Conservation (phyloP, 2,113 vertebrate genomes). For the Stegostoma tigrinum region DNA sequence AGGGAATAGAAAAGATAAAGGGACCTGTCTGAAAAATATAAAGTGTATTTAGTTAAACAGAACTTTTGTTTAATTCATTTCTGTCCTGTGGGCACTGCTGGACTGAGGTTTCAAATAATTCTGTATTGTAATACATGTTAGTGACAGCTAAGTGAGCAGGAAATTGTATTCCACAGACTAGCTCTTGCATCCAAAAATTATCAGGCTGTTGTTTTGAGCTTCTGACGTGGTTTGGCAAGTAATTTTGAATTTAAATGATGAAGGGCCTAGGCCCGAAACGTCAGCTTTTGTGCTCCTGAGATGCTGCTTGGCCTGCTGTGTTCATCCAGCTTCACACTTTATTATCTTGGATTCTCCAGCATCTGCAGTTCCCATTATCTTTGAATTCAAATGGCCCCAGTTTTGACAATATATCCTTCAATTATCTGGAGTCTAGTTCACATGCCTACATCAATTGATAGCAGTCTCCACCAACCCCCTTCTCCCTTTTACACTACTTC, state of each 20-base stretch:
- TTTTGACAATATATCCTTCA: neutral
- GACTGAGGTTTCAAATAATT: slow-evolving; percentile 15
- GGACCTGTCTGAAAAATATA: slow-evolving; percentile 19
- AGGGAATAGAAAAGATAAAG: slow-evolving; percentile 19
- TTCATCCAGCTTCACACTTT: too few relatives aligned
- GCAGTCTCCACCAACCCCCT: neutral
- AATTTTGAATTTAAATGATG: neutral
- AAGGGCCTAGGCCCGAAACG: too few relatives aligned
- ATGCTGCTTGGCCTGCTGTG: too few relatives aligned
- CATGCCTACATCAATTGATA: neutral
- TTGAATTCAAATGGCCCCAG: neutral
- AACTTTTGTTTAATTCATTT: slow-evolving; percentile 20
- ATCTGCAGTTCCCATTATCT: too few relatives aligned
- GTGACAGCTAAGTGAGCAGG: neutral
- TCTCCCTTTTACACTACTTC: neutral
- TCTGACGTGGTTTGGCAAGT: neutral
- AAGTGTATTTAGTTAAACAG: neutral
- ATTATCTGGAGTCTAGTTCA: neutral
- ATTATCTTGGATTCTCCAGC: too few relatives aligned
- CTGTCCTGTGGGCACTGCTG: neutral
- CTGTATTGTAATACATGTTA: neutral
- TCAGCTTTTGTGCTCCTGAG: too few relatives aligned
- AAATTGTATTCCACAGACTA: neutral
- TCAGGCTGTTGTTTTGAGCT: neutral
- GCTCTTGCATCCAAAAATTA: neutral